phyloP scores from a whole-genome alignment of 1,140 invertebrate genomes.

The Ylistrum balloti region DNA sequence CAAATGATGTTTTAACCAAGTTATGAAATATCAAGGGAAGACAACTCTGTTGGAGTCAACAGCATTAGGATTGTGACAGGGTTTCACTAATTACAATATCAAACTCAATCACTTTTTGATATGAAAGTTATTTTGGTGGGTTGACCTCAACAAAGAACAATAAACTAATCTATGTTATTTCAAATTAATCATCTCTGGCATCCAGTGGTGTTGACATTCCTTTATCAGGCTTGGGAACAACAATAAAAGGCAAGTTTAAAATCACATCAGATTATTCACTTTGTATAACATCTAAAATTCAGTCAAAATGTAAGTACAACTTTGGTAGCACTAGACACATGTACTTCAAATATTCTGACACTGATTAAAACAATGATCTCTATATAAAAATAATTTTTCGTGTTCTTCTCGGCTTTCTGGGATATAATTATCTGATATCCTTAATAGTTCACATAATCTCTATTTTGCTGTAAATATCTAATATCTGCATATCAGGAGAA shows the following conservation, averaged over 20 bases:
- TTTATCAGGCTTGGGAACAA: background rate
- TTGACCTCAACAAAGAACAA: background rate
- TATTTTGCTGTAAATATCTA: background rate
- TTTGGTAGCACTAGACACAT: background rate
- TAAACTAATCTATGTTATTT: background rate
- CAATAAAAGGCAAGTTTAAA: background rate
- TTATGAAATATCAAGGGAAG: background rate
- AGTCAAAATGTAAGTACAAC: background rate
- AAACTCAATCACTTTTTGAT: background rate
- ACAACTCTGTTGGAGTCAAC: background rate
- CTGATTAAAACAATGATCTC: background rate
- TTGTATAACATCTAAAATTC: background rate
- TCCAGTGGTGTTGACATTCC: background rate
- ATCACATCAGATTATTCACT: background rate
- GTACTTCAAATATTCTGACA: background rate
- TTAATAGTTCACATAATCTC: background rate
- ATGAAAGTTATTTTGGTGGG: slow-evolving; percentile 32
- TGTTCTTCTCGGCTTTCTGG: background rate
- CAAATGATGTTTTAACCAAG: too few species aligned
- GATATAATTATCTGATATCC: background rate
- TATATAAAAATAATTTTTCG: background rate
- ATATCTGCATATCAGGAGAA: background rate
- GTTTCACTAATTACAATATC: background rate
- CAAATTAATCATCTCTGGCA: background rate
- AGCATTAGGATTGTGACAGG: background rate